Conservation (phyloP, 2,888 invertebrate species). For the Acanthosoma haemorrhoidale region DNA sequence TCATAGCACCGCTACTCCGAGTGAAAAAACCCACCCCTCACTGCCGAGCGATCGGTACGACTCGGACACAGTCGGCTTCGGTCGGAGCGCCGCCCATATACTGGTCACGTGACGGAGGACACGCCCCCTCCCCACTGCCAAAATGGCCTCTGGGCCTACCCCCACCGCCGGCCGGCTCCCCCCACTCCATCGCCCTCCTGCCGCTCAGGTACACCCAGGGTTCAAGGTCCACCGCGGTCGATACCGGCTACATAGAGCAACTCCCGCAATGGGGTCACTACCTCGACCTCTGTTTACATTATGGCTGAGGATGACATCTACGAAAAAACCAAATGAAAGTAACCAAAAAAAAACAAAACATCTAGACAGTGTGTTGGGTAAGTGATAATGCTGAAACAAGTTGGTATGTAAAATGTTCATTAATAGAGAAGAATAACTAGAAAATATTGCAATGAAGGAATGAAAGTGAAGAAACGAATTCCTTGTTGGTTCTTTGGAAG, state of each 20-base stretch:
- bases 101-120: constrained; percentile 24
- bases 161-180: constrained; percentile 17
- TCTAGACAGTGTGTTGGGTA: too few relatives aligned
- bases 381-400: too few relatives aligned
- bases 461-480: too few relatives aligned
- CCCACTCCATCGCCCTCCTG: not conserved
- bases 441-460: too few relatives aligned
- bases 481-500: too few relatives aligned
- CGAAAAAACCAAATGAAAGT: too few relatives aligned
- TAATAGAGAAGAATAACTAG: too few relatives aligned
- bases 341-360: not conserved
- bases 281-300: not conserved
- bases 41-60: not conserved
- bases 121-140: constrained; percentile 33
- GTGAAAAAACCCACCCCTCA: constrained; percentile 30
- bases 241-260: constrained; percentile 19
- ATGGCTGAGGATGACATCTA: too few relatives aligned
- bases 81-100: constrained; percentile 21
- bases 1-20: not conserved
- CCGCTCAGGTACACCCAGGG: constrained; percentile 14
- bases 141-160: constrained; percentile 33
- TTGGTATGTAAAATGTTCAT: too few relatives aligned
- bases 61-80: not conserved
- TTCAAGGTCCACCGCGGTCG: constrained; percentile 26
- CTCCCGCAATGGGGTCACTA: constrained; percentile 15